Evolutionary conservation across 2,888 invertebrate species (phyloP), one percentile per base, ranked within the genome.

Genomic region (Tipula vernalis): DNA sequence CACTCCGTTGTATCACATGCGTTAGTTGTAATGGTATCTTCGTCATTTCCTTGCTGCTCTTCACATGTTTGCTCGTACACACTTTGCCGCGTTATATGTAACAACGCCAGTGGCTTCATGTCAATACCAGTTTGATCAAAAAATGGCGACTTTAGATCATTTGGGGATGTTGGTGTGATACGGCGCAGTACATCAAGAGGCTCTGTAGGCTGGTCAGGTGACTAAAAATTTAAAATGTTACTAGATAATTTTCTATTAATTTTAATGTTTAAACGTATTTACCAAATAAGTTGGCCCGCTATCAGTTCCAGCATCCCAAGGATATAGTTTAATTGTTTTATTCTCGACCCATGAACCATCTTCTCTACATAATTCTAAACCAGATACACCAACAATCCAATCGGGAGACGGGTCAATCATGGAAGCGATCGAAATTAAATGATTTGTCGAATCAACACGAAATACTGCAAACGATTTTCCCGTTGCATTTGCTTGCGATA

Each of bases 341-440:
- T 95, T 94, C 88, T 94, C 95, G 0, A 95, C 93, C 99, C 99
- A 99, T 0, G 97, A 95, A 90, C 99, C 98, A 91, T 99, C 98
- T 13, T 93, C 90, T 87, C 96, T 93, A 90, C 99, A 99, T 1
- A 99, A 93, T 90, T 99, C 98, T 88, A 99, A 91, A 0, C 96
- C 96, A 0, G 97, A 97, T 0, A 99, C 96, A 0, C 99, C 99
- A 0, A 98, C 96, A 87, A 98, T 96, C 99, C 99, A 99, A 91
- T 99, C 99, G 0, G 99, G 99, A 0, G 98, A 98, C 0, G 99
- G 99, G 88, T 97, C 98, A 87, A 99, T 94, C 96, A 98, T 99
- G 3, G 98, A 97, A 0, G 98, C 97, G 36, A 99, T 93, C 0
- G 99, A 99, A 89, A 99, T 95, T 71, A 99, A 92, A 90, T 99